Evolutionary conservation across 1,140 invertebrate genomes (phyloP).

Genomic region (Polypedilum vanderplanki): DNA sequence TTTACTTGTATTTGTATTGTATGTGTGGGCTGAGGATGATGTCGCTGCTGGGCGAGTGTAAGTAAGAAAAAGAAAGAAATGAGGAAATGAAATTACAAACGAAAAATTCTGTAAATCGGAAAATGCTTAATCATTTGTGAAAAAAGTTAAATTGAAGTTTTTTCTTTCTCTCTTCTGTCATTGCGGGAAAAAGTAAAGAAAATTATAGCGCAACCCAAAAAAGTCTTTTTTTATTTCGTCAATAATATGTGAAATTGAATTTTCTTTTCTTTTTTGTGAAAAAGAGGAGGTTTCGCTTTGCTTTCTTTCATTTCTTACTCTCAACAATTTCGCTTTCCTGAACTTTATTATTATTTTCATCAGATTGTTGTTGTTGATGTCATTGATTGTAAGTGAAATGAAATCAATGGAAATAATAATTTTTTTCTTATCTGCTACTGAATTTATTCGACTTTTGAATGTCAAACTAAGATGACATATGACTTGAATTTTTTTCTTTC

Average conservation of each 20-base stretch:
- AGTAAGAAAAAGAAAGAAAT: neutral
- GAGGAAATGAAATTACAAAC: conserved; percentile 5
- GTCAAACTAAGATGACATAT: no score
- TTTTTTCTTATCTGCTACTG: neutral
- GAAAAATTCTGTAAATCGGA: conserved; percentile 8
- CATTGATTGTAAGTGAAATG: neutral
- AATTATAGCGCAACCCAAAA: conserved; percentile 17
- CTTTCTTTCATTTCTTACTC: neutral
- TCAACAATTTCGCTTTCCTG: neutral
- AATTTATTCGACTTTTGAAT: no score
- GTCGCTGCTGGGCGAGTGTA: neutral
- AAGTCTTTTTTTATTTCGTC: neutral
- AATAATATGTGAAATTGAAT: conserved; percentile 19
- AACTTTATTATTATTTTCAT: neutral
- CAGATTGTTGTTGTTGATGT: neutral
- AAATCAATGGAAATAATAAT: conserved; percentile 11
- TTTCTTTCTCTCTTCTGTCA: neutral
- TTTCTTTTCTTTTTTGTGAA: neutral
- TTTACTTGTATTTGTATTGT: neutral
- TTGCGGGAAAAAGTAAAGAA: neutral
- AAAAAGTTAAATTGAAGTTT: conserved; percentile 20
- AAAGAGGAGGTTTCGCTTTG: neutral
- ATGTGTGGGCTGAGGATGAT: neutral
- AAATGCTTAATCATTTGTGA: conserved; percentile 19
- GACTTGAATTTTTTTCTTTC: no score